These are phyloP conservation scores for Carcina quercana DNA, from an alignment of 2,888 invertebrate genomes.

Conservation along the genomic window DNA sequence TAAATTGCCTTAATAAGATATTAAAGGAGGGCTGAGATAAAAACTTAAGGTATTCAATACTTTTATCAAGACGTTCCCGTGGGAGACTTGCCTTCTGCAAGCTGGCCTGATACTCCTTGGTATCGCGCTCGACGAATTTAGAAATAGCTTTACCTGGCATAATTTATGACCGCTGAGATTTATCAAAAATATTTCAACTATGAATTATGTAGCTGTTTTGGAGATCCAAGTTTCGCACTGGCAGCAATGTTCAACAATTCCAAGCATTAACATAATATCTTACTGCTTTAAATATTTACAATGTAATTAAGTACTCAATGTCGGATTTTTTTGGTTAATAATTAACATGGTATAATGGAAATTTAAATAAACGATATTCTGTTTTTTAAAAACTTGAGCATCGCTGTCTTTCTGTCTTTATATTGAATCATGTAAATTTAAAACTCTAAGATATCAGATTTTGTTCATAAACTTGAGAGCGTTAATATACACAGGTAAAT, in stretches of 20 bases:
- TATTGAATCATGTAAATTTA: no score
- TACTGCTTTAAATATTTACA: no score
- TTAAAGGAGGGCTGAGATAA: constrained; percentile 26
- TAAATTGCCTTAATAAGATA: constrained; percentile 27
- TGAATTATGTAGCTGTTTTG: constrained; percentile 1
- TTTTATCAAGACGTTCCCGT: constrained; percentile 5
- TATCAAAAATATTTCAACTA: constrained; percentile 1
- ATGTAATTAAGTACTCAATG: no score
- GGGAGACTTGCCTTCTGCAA: constrained; percentile 19
- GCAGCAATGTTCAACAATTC: no score
- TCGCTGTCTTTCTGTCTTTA: no score
- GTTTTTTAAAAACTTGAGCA: no score
- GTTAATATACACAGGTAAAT: background rate
- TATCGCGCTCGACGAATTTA: constrained; percentile 18
- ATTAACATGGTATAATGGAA: no score
- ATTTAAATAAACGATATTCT: no score
- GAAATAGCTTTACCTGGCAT: constrained; percentile 1
- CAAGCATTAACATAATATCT: no score
- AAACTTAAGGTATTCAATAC: constrained; percentile 18
- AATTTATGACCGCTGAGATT: constrained; percentile 5
- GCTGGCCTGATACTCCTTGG: constrained; percentile 18
- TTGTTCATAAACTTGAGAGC: background rate
- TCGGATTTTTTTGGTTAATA: no score
- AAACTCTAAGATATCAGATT: background rate
- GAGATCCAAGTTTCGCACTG: no score